Percentiles rank a stretch among this genome's conserved stretches.
phyloP scores from a whole-genome alignment of 2,797 vertebrate species.

The Hylomyscus alleni region DNA sequence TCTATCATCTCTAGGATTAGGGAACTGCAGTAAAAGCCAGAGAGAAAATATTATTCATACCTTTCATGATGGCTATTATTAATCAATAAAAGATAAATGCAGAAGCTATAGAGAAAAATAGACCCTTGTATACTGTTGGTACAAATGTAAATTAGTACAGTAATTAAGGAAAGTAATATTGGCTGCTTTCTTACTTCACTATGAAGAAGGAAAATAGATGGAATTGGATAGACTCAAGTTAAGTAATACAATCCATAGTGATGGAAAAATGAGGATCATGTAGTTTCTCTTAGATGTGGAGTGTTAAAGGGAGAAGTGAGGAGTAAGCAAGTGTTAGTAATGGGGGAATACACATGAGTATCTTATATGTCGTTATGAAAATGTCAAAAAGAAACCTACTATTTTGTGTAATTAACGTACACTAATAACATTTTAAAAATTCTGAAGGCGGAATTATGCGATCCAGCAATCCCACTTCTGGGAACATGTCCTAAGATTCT shows the following conservation, averaged over 20 bases:
- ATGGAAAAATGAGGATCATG: too few relatives aligned
- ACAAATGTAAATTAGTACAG: background rate
- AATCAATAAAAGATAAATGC: background rate
- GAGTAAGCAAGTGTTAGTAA: background rate
- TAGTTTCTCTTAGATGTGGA: background rate
- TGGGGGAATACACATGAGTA: background rate
- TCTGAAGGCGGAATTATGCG: too few relatives aligned
- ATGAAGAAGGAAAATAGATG: background rate
- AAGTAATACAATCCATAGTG: background rate
- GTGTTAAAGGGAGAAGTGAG: background rate
- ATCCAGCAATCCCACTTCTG: background rate
- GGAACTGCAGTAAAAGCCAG: background rate
- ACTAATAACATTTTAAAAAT: background rate
- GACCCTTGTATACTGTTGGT: background rate
- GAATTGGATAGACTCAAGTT: background rate
- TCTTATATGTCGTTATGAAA: background rate
- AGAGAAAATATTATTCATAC: background rate
- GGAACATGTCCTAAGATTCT: background rate
- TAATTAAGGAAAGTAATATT: background rate
- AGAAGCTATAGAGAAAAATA: background rate
- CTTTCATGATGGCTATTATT: background rate
- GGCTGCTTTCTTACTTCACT: background rate
- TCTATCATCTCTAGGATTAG: background rate
- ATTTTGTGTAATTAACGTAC: background rate
- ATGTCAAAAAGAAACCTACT: background rate